Evolutionary conservation across 2,888 invertebrate genomes (phyloP).

Genomic region (Oscheius sp.): DNA sequence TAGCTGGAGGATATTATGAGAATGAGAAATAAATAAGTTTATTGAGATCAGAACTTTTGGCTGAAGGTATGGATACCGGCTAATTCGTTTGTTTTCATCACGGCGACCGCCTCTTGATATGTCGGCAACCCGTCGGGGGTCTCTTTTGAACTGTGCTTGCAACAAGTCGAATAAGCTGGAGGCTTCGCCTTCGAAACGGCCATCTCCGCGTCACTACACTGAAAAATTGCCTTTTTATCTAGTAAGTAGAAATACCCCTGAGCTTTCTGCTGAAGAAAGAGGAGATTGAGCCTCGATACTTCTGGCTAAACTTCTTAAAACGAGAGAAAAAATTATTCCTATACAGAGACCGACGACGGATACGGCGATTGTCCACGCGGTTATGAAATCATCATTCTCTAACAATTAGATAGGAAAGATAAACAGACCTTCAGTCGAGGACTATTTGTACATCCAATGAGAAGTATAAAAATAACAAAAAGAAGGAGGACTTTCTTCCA

Average conservation of each 20-base stretch:
- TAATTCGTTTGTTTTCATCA: too few relatives aligned
- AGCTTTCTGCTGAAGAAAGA: not conserved
- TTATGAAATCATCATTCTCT: constrained; percentile 22
- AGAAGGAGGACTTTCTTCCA: constrained; percentile 22
- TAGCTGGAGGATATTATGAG: too few relatives aligned
- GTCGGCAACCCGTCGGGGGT: constrained; percentile 7
- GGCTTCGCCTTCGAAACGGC: not conserved
- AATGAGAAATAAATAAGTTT: too few relatives aligned
- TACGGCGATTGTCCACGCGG: constrained; percentile 20
- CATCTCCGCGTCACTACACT: not conserved
- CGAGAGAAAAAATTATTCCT: constrained; percentile 18
- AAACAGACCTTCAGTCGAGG: constrained; percentile 3
- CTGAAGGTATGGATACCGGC: too few relatives aligned
- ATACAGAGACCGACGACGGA: constrained; percentile 20
- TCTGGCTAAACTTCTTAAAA: constrained; percentile 17
- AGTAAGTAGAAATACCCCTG: not conserved
- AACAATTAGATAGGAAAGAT: not conserved
- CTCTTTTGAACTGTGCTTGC: not conserved
- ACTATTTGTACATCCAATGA: constrained; percentile 18
- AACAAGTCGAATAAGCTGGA: constrained; percentile 9
- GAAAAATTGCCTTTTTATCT: not conserved
- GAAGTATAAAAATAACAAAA: constrained; percentile 14
- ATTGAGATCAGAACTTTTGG: too few relatives aligned
- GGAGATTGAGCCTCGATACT: not conserved
- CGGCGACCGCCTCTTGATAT: constrained; percentile 9